Evolutionary conservation across 2,797 vertebrate species (phyloP).

Genomic region (Eutrigla gurnardus): DNA sequence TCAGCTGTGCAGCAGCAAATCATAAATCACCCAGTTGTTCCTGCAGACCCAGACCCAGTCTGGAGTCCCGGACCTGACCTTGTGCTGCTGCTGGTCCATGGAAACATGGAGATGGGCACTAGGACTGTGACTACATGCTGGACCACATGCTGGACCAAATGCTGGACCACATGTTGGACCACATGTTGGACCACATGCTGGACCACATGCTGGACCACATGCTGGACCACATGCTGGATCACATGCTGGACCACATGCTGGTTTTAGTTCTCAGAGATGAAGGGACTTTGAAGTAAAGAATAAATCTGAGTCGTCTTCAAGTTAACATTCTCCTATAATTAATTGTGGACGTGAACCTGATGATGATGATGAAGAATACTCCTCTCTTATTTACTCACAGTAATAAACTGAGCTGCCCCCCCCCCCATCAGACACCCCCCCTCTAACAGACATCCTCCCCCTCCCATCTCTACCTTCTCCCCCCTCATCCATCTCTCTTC

Average conservation of each 20-base stretch:
- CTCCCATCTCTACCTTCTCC: neutral
- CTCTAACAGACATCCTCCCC: neutral
- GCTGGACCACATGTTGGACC: neutral
- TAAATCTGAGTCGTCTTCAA: too few species aligned
- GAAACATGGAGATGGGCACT: neutral
- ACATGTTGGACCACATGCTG: too few species aligned
- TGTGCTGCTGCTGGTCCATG: neutral
- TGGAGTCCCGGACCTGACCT: neutral
- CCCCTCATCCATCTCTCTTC: neutral
- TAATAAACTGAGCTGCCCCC: neutral
- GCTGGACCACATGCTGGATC: too few species aligned
- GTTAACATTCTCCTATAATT: too few species aligned
- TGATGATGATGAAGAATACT: too few species aligned
- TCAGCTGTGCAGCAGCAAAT: slow-evolving; percentile 29
- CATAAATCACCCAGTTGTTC: slow-evolving; percentile 20
- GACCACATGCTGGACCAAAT: too few species aligned
- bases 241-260: too few species aligned
- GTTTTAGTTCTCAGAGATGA: too few species aligned
- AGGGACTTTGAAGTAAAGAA: too few species aligned
- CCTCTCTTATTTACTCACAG: neutral
- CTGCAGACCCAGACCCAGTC: slow-evolving; percentile 16
- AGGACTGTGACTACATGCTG: neutral
- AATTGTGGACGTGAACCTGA: too few species aligned
- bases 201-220: too few species aligned
- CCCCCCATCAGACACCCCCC: neutral